Evolutionary conservation across 2,797 vertebrate species (phyloP).

Genomic region (Hippoglossus hippoglossus): DNA sequence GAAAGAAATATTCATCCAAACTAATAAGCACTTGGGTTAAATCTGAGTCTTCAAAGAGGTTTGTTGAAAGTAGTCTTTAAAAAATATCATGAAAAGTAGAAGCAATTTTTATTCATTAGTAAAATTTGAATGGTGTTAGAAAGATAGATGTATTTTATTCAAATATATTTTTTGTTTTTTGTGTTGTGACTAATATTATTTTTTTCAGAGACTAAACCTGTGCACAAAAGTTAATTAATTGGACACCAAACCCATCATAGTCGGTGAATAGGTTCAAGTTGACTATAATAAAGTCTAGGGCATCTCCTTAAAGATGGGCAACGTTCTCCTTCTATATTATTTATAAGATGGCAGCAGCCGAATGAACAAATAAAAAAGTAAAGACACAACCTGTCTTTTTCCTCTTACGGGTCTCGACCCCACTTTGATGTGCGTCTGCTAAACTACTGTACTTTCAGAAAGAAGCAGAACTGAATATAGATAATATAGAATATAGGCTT

Average conservation of each 20-base stretch:
- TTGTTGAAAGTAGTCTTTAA: not conserved
- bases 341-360: not conserved
- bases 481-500: too few relatives aligned
- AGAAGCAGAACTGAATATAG: too few relatives aligned
- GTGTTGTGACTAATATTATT: too few relatives aligned
- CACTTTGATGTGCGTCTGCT: not conserved
- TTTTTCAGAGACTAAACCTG: too few relatives aligned
- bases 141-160: too few relatives aligned
- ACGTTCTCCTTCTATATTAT: not conserved
- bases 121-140: too few relatives aligned
- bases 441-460: too few relatives aligned
- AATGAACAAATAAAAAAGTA: not conserved
- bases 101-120: not conserved
- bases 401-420: not conserved
- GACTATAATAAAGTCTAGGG: not conserved
- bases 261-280: too few relatives aligned
- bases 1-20: not conserved
- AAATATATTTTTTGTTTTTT: too few relatives aligned
- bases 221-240: too few relatives aligned
- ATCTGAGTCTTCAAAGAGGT: constrained; percentile 1
- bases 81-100: not conserved
- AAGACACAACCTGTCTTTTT: not conserved
- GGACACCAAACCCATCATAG: too few relatives aligned
- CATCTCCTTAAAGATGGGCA: too few relatives aligned
- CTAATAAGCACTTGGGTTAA: not conserved